Evolutionary conservation across 2,888 invertebrate species (phyloP).

Genomic region (Timema cristinae): DNA sequence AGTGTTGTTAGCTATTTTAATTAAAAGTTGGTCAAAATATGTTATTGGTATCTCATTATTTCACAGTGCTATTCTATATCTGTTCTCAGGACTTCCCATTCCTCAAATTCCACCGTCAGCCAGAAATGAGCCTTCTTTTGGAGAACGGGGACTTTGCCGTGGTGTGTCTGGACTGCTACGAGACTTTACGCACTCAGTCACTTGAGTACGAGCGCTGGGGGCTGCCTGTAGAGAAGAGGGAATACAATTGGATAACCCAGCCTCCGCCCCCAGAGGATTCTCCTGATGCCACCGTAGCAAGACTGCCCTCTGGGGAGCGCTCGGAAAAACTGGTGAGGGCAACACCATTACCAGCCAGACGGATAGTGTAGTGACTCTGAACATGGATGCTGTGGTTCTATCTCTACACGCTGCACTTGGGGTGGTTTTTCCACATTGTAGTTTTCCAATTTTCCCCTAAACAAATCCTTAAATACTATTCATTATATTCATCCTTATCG

Average conservation of each 20-base stretch:
- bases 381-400: background rate
- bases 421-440: too few relatives aligned
- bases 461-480: too few relatives aligned
- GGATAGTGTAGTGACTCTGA: background rate
- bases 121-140: slow-evolving; percentile 75
- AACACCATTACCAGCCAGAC: background rate
- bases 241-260: slow-evolving; percentile 92
- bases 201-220: slow-evolving; percentile 87
- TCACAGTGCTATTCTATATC: background rate
- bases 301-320: slow-evolving; percentile 80
- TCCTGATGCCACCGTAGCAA: slow-evolving; percentile 76
- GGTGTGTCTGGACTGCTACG: slow-evolving; percentile 89
- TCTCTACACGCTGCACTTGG: too few relatives aligned
- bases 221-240: slow-evolving; percentile 82
- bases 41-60: slow-evolving; percentile 19
- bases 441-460: too few relatives aligned
- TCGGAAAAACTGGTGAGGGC: slow-evolving; percentile 68
- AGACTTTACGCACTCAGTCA: slow-evolving; percentile 85
- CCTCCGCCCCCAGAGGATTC: slow-evolving; percentile 90
- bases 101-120: slow-evolving; percentile 75
- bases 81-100: slow-evolving; percentile 76
- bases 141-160: slow-evolving; percentile 89
- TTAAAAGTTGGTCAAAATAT: background rate
- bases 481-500: too few relatives aligned
- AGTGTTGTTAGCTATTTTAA: background rate